These are phyloP conservation scores for Willisornis vidua DNA, from an alignment of 2,113 vertebrate species.

Conservation along the genomic window DNA sequence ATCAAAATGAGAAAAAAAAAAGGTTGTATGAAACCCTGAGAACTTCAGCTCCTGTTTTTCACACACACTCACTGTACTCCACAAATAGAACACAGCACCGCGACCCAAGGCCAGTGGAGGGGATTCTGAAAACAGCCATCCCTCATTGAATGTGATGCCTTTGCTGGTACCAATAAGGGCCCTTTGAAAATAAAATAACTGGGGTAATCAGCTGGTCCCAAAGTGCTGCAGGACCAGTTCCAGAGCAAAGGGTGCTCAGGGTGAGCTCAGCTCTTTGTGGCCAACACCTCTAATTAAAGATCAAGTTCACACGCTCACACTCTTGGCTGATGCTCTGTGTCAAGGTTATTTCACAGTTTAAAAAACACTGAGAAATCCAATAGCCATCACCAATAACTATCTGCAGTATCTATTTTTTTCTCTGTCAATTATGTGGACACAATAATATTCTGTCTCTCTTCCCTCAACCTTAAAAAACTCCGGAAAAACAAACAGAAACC, in stretches of 20 bases:
- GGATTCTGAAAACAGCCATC: background rate
- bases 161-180: accelerated
- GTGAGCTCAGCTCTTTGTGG: background rate
- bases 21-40: conserved; percentile 22
- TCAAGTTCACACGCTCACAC: background rate
- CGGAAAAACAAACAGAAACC: background rate
- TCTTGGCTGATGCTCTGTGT: background rate
- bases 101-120: accelerated
- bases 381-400: background rate
- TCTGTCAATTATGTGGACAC: background rate
- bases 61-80: background rate
- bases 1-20: conserved; percentile 3
- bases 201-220: accelerated
- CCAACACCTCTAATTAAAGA: conserved; percentile 27
- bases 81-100: background rate
- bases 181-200: accelerated
- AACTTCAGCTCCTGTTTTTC: conserved; percentile 5
- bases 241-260: background rate
- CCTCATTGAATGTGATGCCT: accelerated
- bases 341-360: background rate
- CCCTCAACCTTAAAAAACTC: background rate
- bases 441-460: background rate
- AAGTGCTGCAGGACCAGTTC: background rate
- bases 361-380: background rate
- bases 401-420: background rate